Evolutionary conservation across 2,888 invertebrate species (phyloP).

Genomic region (Xylocampa areola): DNA sequence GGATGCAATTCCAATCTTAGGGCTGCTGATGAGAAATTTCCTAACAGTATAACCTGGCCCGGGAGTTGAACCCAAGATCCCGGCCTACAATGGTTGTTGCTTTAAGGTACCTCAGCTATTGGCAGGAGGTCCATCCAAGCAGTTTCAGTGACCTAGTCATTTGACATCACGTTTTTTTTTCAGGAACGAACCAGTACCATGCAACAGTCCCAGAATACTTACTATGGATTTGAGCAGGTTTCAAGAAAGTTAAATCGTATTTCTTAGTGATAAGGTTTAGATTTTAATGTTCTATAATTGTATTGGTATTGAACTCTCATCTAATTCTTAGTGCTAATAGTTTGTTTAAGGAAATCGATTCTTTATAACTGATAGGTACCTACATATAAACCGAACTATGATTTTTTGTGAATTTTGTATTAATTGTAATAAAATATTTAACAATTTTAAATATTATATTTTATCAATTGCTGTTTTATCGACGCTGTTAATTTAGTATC

Average conservation of each 20-base stretch:
- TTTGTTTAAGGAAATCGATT: conserved; percentile 11
- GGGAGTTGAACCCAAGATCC: too few species aligned
- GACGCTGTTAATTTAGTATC: too few species aligned
- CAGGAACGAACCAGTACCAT: conserved; percentile 92
- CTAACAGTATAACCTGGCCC: too few species aligned
- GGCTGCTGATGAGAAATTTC: too few species aligned
- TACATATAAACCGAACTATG: not conserved
- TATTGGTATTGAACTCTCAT: conserved; percentile 25
- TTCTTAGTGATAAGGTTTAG: conserved; percentile 21
- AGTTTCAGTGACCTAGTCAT: too few species aligned
- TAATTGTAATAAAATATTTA: not conserved
- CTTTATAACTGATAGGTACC: conserved; percentile 19
- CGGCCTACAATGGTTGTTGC: too few species aligned
- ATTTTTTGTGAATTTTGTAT: not conserved
- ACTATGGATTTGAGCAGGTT: conserved; percentile 91
- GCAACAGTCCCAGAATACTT: conserved; percentile 90
- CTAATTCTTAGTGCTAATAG: not conserved
- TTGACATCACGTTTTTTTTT: too few species aligned
- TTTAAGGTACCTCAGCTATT: too few species aligned
- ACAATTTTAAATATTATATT: not conserved
- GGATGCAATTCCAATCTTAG: too few species aligned
- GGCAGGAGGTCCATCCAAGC: too few species aligned
- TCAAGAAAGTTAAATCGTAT: conserved; percentile 76
- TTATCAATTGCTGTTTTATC: too few species aligned
- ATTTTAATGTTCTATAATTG: conserved; percentile 9